These are phyloP conservation scores for Euborellia annulipes DNA, from an alignment of 1,140 invertebrate species.

Conservation along the genomic window DNA sequence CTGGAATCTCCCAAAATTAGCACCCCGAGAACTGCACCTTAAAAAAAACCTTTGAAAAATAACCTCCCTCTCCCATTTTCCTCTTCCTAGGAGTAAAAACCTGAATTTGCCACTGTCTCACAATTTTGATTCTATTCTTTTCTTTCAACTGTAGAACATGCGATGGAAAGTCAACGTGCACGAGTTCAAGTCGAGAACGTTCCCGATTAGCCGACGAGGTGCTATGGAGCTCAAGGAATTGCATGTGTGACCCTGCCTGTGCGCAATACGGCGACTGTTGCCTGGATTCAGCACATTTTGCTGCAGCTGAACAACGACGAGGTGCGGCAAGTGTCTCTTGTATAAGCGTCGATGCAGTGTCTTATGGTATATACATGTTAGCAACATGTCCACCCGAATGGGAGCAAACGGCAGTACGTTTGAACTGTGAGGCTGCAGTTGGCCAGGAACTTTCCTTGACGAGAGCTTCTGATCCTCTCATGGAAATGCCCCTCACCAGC, in stretches of 20 bases:
- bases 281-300: slow-evolving; percentile 26
- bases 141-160: too few species aligned
- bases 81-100: too few species aligned
- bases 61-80: too few species aligned
- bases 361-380: slow-evolving; percentile 29
- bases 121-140: too few species aligned
- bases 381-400: slow-evolving; percentile 27
- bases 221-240: slow-evolving; percentile 30
- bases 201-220: slow-evolving; percentile 13
- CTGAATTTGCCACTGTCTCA: too few species aligned
- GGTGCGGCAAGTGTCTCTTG: slow-evolving; percentile 23
- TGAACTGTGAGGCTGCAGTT: slow-evolving; percentile 19
- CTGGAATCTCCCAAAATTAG: too few species aligned
- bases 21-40: too few species aligned
- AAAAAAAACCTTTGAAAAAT: too few species aligned
- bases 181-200: neutral
- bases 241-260: slow-evolving; percentile 32
- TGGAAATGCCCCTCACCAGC: slow-evolving; percentile 29
- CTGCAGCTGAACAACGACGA: slow-evolving; percentile 18
- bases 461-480: slow-evolving; percentile 25
- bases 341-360: slow-evolving; percentile 25
- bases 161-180: slow-evolving; percentile 16
- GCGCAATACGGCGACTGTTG: slow-evolving; percentile 33
- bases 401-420: slow-evolving; percentile 19
- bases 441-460: slow-evolving; percentile 5